Conservation (phyloP, 2,113 vertebrate genomes). For the Crocuta crocuta region DNA sequence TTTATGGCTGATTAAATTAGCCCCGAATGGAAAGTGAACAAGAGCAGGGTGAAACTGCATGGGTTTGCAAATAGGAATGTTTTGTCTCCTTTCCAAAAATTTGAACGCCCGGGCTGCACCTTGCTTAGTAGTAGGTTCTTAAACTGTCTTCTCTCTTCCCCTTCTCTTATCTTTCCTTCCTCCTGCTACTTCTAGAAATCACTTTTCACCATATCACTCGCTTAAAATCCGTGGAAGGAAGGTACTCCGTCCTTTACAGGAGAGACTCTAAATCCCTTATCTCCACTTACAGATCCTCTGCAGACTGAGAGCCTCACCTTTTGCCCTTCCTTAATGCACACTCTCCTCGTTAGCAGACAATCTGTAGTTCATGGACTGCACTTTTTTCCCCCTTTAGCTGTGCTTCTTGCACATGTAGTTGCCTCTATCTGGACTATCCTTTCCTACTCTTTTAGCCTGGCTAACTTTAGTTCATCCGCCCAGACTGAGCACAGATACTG, state of each 20-base stretch:
- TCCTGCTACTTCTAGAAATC: neutral
- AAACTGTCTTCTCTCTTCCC: neutral
- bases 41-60: neutral
- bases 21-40: neutral
- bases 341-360: neutral
- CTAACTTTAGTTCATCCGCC: neutral
- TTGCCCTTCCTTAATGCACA: neutral
- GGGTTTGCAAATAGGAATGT: neutral
- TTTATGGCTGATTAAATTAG: neutral
- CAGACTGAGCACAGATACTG: neutral
- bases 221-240: constrained; percentile 22
- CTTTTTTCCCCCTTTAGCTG: neutral
- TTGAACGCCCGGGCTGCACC: neutral
- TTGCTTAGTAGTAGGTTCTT: neutral
- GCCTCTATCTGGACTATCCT: neutral
- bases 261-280: neutral
- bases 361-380: neutral
- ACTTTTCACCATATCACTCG: neutral
- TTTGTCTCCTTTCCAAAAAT: neutral
- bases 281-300: neutral
- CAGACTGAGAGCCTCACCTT: neutral
- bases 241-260: neutral
- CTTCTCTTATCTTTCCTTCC: neutral
- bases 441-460: neutral
- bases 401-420: neutral